phyloP scores from a whole-genome alignment of 2,888 invertebrate genomes.

The Neoaliturus tenellus region DNA sequence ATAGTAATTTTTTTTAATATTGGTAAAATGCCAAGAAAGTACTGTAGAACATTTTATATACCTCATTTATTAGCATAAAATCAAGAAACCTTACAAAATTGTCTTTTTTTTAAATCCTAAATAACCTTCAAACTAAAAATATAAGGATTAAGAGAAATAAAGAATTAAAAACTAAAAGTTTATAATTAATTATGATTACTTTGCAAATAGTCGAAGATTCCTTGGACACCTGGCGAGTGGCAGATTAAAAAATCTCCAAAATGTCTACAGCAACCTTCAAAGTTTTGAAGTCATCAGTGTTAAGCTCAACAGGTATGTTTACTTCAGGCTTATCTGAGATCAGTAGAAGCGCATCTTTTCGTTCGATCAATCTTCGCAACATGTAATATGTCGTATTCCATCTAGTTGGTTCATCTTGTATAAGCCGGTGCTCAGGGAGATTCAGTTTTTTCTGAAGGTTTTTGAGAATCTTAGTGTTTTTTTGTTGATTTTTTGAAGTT shows the following conservation, averaged over 20 bases:
- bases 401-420: neutral
- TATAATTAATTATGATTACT: no score
- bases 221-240: neutral
- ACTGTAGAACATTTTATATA: no score
- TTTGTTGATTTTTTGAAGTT: neutral
- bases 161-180: no score
- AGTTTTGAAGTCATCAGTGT: neutral
- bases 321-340: neutral
- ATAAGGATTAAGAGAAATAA: no score
- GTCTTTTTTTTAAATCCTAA: no score
- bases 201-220: neutral
- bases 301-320: neutral
- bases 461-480: neutral
- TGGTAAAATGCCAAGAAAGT: no score
- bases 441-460: neutral
- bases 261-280: neutral
- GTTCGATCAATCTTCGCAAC: neutral
- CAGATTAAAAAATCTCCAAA: neutral
- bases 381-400: constrained; percentile 28
- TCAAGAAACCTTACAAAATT: no score
- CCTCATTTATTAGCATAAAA: no score
- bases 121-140: no score
- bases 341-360: constrained; percentile 16
- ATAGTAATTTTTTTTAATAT: no score
- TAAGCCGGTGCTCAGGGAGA: neutral